A percentile compares a stretch with the other conserved stretches of the same genome.
Evolutionary conservation across 2,113 vertebrate genomes (phyloP).

Genomic region (Crotophaga sulcirostris): DNA sequence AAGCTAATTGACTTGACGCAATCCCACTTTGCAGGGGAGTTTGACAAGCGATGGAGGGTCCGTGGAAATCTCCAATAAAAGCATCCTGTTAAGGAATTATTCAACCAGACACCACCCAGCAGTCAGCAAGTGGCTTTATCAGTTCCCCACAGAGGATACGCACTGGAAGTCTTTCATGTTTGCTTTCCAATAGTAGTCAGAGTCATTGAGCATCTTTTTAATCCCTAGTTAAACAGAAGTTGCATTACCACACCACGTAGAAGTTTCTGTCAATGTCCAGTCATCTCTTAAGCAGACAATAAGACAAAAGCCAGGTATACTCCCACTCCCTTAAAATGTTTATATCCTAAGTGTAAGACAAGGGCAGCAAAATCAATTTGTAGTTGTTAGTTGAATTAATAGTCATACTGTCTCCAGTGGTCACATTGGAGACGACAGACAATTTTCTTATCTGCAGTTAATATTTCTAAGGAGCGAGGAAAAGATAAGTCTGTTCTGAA

Average conservation of each 20-base stretch:
- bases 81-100: neutral
- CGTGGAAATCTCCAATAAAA: neutral
- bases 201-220: neutral
- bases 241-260: neutral
- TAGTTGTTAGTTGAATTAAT: neutral
- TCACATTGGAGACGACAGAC: neutral
- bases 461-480: neutral
- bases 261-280: neutral
- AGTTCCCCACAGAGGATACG: neutral
- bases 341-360: neutral
- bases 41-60: neutral
- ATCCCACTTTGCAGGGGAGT: neutral
- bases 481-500: conserved; percentile 4
- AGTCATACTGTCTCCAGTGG: neutral
- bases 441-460: neutral
- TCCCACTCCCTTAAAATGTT: neutral
- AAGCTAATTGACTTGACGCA: neutral
- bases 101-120: neutral
- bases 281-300: neutral
- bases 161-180: neutral
- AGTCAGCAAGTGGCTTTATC: neutral
- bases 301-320: neutral
- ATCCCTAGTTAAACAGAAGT: neutral
- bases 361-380: conserved; percentile 1
- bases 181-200: neutral